Base-by-base conservation (phyloP, 2,113 vertebrate species). In the Periophthalmus modestus region DNA sequence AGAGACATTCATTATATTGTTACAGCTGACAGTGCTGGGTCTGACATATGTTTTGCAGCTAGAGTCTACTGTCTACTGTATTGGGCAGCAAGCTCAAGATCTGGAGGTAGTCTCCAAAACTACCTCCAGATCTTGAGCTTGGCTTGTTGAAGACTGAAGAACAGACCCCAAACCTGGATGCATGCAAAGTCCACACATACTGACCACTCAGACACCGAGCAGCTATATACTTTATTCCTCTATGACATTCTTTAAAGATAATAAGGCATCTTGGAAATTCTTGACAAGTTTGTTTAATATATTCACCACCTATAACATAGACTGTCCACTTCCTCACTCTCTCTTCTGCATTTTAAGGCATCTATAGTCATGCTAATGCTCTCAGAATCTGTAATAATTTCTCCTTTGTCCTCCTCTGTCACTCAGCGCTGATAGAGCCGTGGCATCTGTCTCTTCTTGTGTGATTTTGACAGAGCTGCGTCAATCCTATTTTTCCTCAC, bases 301-400 rank as follows among this genome's bases (percentile, higher is more conserved):
- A 65, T 36, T 39, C 62, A 39, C 62, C 62, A 39, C 34, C 34
- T 43, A 21, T n/a, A 9, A 9, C 52, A 62, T 62, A 39, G 33
- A 39, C 18, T 39, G 33, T n/a, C 15, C 57, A 65, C 52, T 21
- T 70, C 67, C 67, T 79, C 61, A 48, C 47, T 50, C 47, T 57
- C 43, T 73, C 65, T 28, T 90, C 83, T 81, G 11, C 69, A 79
- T 84, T 71, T 91, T 92, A 91, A 91, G 89, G 85, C 77, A 81
- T 72, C 83, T 82, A 92, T 92, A 92, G 87, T 91, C 83, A 92
- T 92, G 92, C 87, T 91, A 89, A 92, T 93, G 81, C 68, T 74
- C 71, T 74, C 70, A 69, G 86, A 77, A 79, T 87, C 80, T 82
- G 80, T 82, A 89, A 89, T 87, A 62, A 86, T 85, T 81, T 89